phyloP scores from a whole-genome alignment of 2,888 invertebrate genomes.

The Helicoverpa assulta region DNA sequence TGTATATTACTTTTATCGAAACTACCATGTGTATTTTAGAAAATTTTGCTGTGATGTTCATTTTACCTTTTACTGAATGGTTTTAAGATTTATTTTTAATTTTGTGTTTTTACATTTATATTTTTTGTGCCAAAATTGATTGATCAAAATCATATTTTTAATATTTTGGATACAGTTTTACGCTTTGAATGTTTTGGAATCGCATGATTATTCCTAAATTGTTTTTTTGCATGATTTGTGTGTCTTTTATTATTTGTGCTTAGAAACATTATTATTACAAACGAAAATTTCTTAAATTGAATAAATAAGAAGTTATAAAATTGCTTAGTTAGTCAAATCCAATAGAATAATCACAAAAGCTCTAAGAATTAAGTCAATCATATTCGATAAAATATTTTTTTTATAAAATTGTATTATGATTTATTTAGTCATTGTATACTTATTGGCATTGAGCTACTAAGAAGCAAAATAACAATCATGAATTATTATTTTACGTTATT shows the following conservation, averaged over 20 bases:
- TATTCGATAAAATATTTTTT: no score
- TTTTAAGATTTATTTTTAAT: conserved; percentile 50
- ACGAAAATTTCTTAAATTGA: background rate
- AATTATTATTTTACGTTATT: no score
- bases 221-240: conserved; percentile 36
- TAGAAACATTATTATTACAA: background rate
- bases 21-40: conserved; percentile 35
- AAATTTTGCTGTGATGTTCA: conserved; percentile 69
- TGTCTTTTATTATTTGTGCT: conserved; percentile 21
- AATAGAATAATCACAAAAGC: no score
- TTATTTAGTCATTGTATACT: no score
- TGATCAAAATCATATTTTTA: conserved; percentile 38
- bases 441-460: no score
- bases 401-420: no score
- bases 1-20: conserved; percentile 2
- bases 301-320: no score
- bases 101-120: conserved; percentile 36
- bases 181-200: conserved; percentile 45
- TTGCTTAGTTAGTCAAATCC: no score
- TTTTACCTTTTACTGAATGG: conserved; percentile 56
- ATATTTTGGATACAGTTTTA: conserved; percentile 18
- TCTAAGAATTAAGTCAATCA: no score
- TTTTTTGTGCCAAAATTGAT: conserved; percentile 59
- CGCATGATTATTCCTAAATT: conserved; percentile 38
- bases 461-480: no score